Evolutionary conservation across 2,888 invertebrate species (phyloP), one percentile per base, ranked within the genome.

Genomic region (Tetheella fluctuosa): DNA sequence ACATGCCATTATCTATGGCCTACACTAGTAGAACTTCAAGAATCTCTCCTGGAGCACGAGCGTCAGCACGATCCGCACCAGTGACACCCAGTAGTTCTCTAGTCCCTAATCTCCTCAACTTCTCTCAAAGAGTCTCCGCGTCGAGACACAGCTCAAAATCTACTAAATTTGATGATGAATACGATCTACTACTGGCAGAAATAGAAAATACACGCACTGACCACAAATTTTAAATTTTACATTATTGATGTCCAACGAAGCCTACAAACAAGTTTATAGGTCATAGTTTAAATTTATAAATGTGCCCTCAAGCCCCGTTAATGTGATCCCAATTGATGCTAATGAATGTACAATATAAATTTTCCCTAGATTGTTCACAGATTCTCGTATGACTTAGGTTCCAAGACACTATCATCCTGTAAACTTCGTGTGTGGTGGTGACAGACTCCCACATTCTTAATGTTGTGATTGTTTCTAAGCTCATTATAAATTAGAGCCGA

Each of bases 61-160:
- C 95, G 91, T 91, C 96, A 8, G 96, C 97, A 0, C 90, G 96
- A 25, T 97, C 97, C 0, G 97, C 97, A 0, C 97, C 97, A 0
- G 96, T 96, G 2, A 97, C 97, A 0, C 97, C 97, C 0, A 95
- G 95, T 67, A 95, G 96, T 37, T 95, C 95, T 90, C 89, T 95
- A 59, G 95, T 95, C 17, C 96, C 96, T 12, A 94, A 93, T 71
- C 84, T 94, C 2, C 92, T 95, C 68, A 95, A 95, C 17, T 94
- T 95, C 54, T 87, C 94, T n/a, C 94, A 94, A 61, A 88, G 94
- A 65, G 86, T 91, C 1, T 89, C 92, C 12, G 88, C 89, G 8
- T 94, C 94, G 37, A 90, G 94, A 61, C 90, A 89, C 67, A 91
- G 93, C 64, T 91, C 93, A 8, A 79, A 85, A 48, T 90, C 89